These are phyloP conservation scores for Halyomorpha halys DNA, from an alignment of 1,140 invertebrate species.

Conservation along the genomic window DNA sequence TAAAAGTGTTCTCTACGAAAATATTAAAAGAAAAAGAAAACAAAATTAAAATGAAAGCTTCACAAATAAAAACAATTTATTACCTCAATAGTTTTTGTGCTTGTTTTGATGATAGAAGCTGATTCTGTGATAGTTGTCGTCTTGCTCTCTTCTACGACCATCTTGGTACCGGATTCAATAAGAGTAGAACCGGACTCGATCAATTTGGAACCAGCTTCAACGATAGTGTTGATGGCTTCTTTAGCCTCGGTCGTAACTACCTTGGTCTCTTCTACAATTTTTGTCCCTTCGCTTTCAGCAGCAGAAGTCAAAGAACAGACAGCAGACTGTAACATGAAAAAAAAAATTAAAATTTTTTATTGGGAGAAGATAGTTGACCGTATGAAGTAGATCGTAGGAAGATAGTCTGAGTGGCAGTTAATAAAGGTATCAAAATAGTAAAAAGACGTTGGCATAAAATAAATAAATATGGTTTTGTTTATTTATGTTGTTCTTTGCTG, in stretches of 20 bases:
- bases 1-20: no score
- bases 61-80: neutral
- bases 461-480: no score
- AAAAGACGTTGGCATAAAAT: no score
- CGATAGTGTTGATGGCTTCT: slow-evolving; percentile 14
- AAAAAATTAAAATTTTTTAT: neutral
- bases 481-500: no score
- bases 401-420: no score
- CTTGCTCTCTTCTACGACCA: slow-evolving; percentile 13
- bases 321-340: neutral
- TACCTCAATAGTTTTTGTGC: slow-evolving; percentile 12
- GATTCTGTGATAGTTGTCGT: slow-evolving; percentile 20
- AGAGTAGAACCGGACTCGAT: neutral
- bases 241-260: slow-evolving; percentile 18
- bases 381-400: no score
- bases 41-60: no score
- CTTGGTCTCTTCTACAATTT: slow-evolving; percentile 19
- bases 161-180: slow-evolving; percentile 4
- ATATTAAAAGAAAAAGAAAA: no score
- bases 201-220: slow-evolving; percentile 9
- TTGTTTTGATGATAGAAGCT: slow-evolving; percentile 14
- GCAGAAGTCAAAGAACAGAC: neutral
- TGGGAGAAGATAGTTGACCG: no score
- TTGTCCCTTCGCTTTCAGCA: neutral
- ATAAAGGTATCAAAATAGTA: no score